Percentiles rank a stretch among this genome's conserved stretches.
These are phyloP conservation scores for Phalacrocorax pelagicus DNA, from an alignment of 2,113 vertebrate species.

Conservation along the genomic window DNA sequence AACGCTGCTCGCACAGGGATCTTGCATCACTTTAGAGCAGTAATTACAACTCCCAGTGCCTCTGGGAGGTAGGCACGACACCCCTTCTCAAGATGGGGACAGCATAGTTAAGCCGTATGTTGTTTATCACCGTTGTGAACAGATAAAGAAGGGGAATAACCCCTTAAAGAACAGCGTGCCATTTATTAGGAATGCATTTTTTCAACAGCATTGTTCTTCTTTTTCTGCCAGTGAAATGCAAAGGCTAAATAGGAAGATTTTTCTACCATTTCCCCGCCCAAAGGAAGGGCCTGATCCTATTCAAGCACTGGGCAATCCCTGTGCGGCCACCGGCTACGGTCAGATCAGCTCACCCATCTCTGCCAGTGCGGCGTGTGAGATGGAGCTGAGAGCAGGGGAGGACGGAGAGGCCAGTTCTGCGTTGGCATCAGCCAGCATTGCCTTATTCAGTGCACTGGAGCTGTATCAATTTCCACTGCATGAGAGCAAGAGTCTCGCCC, in stretches of 20 bases:
- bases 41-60: neutral
- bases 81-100: neutral
- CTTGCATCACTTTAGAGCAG: neutral
- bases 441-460: neutral
- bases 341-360: neutral
- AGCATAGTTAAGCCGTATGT: neutral
- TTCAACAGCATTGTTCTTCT: neutral
- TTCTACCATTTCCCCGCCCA: neutral
- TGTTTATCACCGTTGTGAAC: slow-evolving; percentile 13
- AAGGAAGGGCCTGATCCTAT: neutral
- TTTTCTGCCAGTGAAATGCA: neutral
- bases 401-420: neutral
- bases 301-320: neutral
- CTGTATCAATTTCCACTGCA: neutral
- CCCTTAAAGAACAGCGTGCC: neutral
- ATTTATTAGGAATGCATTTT: neutral
- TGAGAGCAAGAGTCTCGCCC: fast-evolving
- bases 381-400: neutral
- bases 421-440: neutral
- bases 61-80: neutral
- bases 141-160: neutral
- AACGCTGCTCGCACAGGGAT: fast-evolving
- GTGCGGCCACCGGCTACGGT: neutral
- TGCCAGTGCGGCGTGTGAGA: fast-evolving
- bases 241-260: neutral